These are phyloP conservation scores for Myotis lucifugus DNA, from an alignment of 2,113 vertebrate species.

Conservation along the genomic window DNA sequence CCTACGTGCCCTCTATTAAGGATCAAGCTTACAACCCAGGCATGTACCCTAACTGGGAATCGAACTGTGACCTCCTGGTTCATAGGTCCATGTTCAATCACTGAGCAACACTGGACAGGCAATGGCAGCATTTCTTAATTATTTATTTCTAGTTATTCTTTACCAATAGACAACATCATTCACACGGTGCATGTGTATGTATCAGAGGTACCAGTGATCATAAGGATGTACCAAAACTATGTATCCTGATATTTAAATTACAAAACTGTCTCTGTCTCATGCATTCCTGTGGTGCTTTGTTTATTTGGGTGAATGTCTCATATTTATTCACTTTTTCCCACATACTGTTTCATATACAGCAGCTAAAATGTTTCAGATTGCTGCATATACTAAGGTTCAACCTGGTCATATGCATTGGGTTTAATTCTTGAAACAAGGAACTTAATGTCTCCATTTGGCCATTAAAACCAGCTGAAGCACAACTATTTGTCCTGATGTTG, in stretches of 20 bases:
- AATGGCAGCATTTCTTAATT: slow-evolving; percentile 24
- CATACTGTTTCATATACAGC: not conserved
- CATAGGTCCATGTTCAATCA: no score
- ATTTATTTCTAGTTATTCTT: slow-evolving; percentile 25
- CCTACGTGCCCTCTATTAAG: no score
- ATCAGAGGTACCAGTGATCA: not conserved
- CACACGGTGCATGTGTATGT: not conserved
- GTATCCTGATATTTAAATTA: slow-evolving; percentile 40
- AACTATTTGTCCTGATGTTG: slow-evolving; percentile 52
- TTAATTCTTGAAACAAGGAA: slow-evolving; percentile 65
- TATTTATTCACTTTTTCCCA: slow-evolving; percentile 24
- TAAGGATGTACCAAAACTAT: not conserved
- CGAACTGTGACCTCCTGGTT: no score
- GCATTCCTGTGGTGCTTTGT: not conserved
- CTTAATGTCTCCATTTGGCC: slow-evolving; percentile 44
- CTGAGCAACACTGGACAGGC: no score
- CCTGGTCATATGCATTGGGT: not conserved
- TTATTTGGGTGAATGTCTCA: slow-evolving; percentile 9
- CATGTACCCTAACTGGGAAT: no score
- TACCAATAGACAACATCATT: slow-evolving; percentile 8
- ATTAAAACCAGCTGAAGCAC: not conserved
- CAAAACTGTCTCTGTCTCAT: not conserved
- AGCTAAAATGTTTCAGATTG: slow-evolving; percentile 33
- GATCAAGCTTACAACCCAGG: no score
- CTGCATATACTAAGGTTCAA: not conserved